These are phyloP conservation scores for Patiria miniata DNA, from an alignment of 35 echinoderm and acorn worm genomes.

Conservation along the genomic window DNA sequence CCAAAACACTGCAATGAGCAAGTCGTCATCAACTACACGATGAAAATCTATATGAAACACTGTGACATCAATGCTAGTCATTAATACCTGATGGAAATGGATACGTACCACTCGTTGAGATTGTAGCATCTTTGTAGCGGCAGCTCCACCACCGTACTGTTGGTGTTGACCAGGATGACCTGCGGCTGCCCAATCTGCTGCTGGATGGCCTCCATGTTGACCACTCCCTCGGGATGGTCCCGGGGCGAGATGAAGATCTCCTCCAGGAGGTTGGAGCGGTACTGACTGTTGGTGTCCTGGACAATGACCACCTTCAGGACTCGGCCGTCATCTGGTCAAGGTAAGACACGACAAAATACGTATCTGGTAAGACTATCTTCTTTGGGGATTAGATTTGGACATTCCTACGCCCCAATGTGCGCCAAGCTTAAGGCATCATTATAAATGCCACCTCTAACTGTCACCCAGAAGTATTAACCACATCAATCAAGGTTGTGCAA, in stretches of 20 bases:
- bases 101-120: constrained; percentile 71
- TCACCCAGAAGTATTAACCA: no score
- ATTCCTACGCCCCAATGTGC: no score
- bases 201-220: constrained; percentile 67
- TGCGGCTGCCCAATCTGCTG: constrained; percentile 24
- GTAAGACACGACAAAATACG: no score
- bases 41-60: not conserved
- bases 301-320: constrained; percentile 78
- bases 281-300: constrained; percentile 10
- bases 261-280: constrained; percentile 82
- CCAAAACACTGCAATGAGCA: no score
- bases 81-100: not conserved
- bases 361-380: no score
- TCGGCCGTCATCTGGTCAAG: constrained; percentile 64
- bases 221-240: constrained; percentile 52
- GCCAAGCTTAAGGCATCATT: no score
- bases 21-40: not conserved
- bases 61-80: not conserved
- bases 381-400: no score
- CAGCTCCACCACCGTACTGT: constrained; percentile 76
- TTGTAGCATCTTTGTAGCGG: constrained; percentile 81
- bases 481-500: no score
- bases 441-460: no score
- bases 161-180: constrained; percentile 71
- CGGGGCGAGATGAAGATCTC: constrained; percentile 66